These are phyloP conservation scores for Metacarcinus magister DNA, from an alignment of 2,888 invertebrate species.

Conservation along the genomic window DNA sequence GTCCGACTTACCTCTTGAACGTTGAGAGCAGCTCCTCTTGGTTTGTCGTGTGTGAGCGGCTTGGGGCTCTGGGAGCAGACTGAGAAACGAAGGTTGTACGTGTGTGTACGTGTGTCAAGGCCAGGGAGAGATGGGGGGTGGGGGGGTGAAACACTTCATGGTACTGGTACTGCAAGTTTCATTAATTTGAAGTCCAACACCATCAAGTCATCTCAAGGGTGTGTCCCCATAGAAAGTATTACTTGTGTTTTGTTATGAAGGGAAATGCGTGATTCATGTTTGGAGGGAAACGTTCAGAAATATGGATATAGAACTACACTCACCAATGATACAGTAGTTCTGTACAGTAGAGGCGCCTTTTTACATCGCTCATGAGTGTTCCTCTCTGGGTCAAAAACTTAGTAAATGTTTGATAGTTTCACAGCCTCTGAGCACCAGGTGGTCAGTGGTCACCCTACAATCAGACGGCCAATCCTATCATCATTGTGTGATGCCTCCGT, in stretches of 20 bases:
- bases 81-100: background rate
- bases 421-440: background rate
- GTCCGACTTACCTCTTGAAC: background rate
- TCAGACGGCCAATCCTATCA: background rate
- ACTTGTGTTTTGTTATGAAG: no score
- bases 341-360: no score
- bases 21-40: background rate
- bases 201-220: slow-evolving; percentile 12
- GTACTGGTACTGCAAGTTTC: background rate
- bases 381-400: background rate
- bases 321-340: no score
- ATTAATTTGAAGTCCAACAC: background rate
- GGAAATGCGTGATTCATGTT: no score
- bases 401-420: background rate
- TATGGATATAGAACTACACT: no score
- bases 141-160: background rate
- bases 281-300: no score
- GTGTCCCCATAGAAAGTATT: background rate
- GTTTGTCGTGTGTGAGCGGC: background rate
- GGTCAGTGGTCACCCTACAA: background rate
- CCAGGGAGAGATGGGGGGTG: background rate
- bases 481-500: background rate
- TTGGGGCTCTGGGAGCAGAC: background rate
- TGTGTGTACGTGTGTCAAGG: background rate
- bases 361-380: background rate